Percentiles rank a stretch among this genome's conserved stretches.
Evolutionary conservation across 1,140 invertebrate species (phyloP).

Genomic region (Drosophila melanogaster): Release_6_plus_ISO1_MT NC_004354.4:15840501-15841000

Average conservation of each 20-base stretch:
- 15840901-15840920: no score
- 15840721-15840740: conserved; percentile 95
- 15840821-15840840: conserved; percentile 92
- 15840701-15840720: conserved; percentile 95
- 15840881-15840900: no score
- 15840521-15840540: conserved; percentile 99
- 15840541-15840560: conserved; percentile 97
- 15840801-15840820: conserved; percentile 93
- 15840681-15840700: conserved; percentile 94
- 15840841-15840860: no score
- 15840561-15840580: conserved; percentile 92
- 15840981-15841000: no score
- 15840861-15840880: no score
- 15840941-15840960: no score
- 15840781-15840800: conserved; percentile 96
- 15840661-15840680: conserved; percentile 96
- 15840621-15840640: conserved; percentile 94
- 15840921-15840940: no score
- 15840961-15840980: no score
- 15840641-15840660: conserved; percentile 94
- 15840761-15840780: conserved; percentile 96
- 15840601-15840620: conserved; percentile 97
- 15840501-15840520: conserved; percentile 99
- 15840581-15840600: conserved; percentile 98
- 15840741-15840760: conserved; percentile 92